These are phyloP conservation scores for Chrysomela aeneicollis DNA, from an alignment of 2,888 invertebrate genomes.

Conservation along the genomic window DNA sequence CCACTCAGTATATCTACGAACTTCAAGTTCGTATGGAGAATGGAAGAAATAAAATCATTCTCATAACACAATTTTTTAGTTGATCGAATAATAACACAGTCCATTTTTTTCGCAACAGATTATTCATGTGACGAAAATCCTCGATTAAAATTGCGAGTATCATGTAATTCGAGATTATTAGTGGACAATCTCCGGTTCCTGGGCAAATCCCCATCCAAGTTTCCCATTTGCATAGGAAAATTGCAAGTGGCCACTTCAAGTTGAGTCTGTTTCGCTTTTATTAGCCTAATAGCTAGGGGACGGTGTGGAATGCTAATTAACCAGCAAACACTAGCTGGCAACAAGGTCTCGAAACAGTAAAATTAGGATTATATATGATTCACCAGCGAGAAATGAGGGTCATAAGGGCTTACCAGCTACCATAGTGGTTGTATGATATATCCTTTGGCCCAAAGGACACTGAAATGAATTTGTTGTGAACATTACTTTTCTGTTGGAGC, in stretches of 20 bases:
- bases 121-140: too few species aligned
- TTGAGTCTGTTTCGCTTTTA: conserved; percentile 39
- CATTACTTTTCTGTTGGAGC: too few species aligned
- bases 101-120: too few species aligned
- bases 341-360: conserved; percentile 32
- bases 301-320: conserved; percentile 40
- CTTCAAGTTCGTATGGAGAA: too few species aligned
- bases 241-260: conserved; percentile 28
- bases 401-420: conserved; percentile 28
- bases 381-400: conserved; percentile 29
- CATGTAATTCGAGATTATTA: conserved; percentile 28
- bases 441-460: conserved; percentile 23
- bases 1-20: too few species aligned
- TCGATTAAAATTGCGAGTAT: conserved; percentile 23
- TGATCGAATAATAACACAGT: too few species aligned
- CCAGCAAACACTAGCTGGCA: conserved; percentile 27
- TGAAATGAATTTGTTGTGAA: background rate
- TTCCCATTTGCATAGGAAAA: conserved; percentile 28
- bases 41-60: too few species aligned
- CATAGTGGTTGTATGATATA: conserved; percentile 31
- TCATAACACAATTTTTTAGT: too few species aligned
- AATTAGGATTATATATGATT: conserved; percentile 36
- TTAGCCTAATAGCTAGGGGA: conserved; percentile 43
- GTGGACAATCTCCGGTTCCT: conserved; percentile 23
- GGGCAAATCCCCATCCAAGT: conserved; percentile 10